Percentiles rank a stretch among this genome's conserved stretches.
phyloP scores from a whole-genome alignment of 2,113 vertebrate genomes.

The Vulpes vulpes region DNA sequence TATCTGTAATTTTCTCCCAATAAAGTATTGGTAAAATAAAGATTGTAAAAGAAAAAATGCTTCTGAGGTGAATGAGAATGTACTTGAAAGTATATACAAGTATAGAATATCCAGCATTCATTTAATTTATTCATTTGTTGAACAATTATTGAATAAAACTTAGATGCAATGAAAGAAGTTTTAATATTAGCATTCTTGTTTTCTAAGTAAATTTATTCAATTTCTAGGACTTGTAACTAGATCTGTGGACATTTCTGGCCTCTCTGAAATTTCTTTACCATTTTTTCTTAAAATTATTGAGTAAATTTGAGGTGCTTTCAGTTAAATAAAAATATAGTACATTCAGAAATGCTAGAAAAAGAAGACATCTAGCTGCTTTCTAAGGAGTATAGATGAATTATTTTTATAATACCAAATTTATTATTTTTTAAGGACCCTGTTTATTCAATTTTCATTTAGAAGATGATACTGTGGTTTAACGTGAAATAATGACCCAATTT shows the following conservation, averaged over 20 bases:
- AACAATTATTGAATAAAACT: constrained; percentile 30
- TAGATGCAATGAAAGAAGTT: background rate
- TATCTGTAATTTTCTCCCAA: constrained; percentile 30
- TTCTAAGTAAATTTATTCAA: constrained; percentile 13
- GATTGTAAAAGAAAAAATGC: constrained; percentile 46
- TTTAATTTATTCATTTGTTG: constrained; percentile 36
- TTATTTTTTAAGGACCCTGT: constrained; percentile 71
- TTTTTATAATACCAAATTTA: constrained; percentile 58
- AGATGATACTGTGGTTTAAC: constrained; percentile 61
- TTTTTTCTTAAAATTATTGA: constrained; percentile 59
- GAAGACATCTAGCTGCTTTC: constrained; percentile 49
- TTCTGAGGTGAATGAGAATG: constrained; percentile 51
- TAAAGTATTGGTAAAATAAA: constrained; percentile 49
- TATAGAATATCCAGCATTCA: background rate
- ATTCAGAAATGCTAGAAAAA: constrained; percentile 64
- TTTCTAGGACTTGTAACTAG: background rate
- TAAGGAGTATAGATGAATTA: constrained; percentile 43
- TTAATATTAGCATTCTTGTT: background rate
- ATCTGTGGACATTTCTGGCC: constrained; percentile 3
- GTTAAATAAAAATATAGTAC: constrained; percentile 56
- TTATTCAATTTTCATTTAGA: constrained; percentile 46
- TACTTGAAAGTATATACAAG: background rate
- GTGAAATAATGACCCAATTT: constrained; percentile 75
- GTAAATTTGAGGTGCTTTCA: constrained; percentile 35
- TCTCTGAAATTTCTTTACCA: background rate